Base-by-base conservation (phyloP, 1,140 invertebrate species). In the Chlorops oryzae region DNA sequence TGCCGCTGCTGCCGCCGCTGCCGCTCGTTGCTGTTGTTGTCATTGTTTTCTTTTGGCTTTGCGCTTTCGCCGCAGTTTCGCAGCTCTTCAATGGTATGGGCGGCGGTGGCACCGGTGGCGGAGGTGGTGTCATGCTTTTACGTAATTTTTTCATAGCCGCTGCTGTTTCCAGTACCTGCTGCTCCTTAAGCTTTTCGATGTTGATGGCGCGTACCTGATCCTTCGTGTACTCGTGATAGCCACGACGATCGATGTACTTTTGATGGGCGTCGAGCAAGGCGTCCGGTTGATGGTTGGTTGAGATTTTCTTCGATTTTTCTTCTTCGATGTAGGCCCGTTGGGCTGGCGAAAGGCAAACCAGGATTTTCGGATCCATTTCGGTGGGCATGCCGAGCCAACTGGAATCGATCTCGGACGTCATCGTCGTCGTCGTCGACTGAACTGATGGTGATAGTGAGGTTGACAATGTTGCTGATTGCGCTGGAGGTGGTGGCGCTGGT, bases 341-440 rank as follows among this genome's bases (percentile, higher is more conserved):
- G 1, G 80, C 81, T 0, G 86, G 86, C 1, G 85, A 87, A 9
- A 87, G 70, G 62, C 83, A 87, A 1, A 86, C 73, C 24, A 86
- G 68, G 2, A 83, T 25, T 45, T 74, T 74, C 0, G 81, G 79
- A 61, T 86, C 80, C 22, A 72, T 66, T 34, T 74, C 65, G 0
- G 78, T 79, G n/a, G 78, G 77, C 5, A 83, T 55, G 2, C 79
- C 79, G 34, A 80, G 65, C 81, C 81, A 82, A 27, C 75, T 63
- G 47, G 70, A 63, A 22, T 73, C 67, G 34, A 74, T n/a, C n/a
- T n/a, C n/a, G n/a, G n/a, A n/a, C n/a, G 74, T 35, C 13, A 35
- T 10, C 13, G n/a, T n/a, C n/a, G n/a, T n/a, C n/a, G n/a, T 47
- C n/a, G n/a, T n/a, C n/a, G n/a, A n/a, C n/a, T n/a, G n/a, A n/a